These are phyloP conservation scores for Sula dactylatra DNA, from an alignment of 2,113 vertebrate genomes.

Conservation along the genomic window DNA sequence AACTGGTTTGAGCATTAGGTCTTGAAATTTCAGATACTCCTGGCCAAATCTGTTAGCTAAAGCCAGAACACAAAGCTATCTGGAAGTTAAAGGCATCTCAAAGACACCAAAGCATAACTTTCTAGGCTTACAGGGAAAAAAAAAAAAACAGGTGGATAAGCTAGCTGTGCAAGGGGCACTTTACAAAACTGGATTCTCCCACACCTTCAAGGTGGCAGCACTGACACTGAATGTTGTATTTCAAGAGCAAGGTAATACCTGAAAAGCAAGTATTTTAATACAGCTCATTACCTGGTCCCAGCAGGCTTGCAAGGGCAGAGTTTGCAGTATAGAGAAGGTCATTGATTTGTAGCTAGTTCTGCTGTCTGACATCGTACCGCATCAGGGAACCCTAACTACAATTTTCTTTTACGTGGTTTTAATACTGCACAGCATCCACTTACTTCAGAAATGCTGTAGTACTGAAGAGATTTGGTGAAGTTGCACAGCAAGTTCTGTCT, in stretches of 20 bases:
- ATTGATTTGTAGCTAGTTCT: too few species aligned
- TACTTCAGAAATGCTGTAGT: too few species aligned
- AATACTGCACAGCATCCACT: neutral
- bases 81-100: neutral
- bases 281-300: neutral
- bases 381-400: rapidly evolving
- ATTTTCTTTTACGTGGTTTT: neutral
- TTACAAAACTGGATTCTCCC: too few species aligned
- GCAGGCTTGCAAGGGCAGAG: too few species aligned
- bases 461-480: neutral
- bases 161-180: neutral
- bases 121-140: rapidly evolving
- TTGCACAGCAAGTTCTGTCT: neutral
- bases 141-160: rapidly evolving
- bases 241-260: neutral
- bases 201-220: neutral
- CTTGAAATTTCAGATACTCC: neutral
- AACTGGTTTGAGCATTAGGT: neutral
- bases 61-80: neutral
- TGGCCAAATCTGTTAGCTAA: neutral
- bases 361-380: rapidly evolving
- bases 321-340: rapidly evolving
- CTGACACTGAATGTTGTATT: rapidly evolving
- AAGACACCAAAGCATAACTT: neutral
- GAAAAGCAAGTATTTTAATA: neutral